Evolutionary conservation across 1,140 invertebrate species (phyloP).

Genomic region (Leptinotarsa defecta): DNA sequence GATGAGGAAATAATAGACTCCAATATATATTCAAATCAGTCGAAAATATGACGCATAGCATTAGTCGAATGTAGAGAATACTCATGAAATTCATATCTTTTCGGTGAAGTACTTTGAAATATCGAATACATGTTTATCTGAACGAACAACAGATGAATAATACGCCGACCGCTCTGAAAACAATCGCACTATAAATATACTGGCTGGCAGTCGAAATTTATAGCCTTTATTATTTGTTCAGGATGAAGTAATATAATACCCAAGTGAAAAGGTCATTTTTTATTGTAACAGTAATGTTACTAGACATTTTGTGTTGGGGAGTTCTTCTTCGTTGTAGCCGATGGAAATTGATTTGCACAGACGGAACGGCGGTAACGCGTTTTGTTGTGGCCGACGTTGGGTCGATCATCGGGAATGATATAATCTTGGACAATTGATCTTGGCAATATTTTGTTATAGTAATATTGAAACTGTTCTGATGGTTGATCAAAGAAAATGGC

Average conservation of each 20-base stretch:
- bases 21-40: slow-evolving; percentile 28
- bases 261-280: slow-evolving; percentile 23
- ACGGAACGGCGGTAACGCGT: not conserved
- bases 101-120: slow-evolving; percentile 3
- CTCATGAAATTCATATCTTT: not conserved
- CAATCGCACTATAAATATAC: slow-evolving; percentile 22
- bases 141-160: slow-evolving; percentile 15
- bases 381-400: not conserved
- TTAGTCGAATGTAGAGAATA: not conserved
- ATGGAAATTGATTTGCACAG: slow-evolving; percentile 6
- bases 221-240: slow-evolving; percentile 25
- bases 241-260: slow-evolving; percentile 23
- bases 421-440: too few relatives aligned
- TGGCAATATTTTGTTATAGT: too few relatives aligned
- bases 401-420: not conserved
- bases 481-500: too few relatives aligned
- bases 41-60: not conserved
- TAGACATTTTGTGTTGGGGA: slow-evolving; percentile 21
- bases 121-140: slow-evolving; percentile 10
- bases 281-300: slow-evolving; percentile 17
- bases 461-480: too few relatives aligned
- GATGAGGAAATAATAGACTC: slow-evolving; percentile 23
- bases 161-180: slow-evolving; percentile 13
- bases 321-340: slow-evolving; percentile 16
- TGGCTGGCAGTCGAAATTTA: slow-evolving; percentile 19